Evolutionary conservation across 2,797 vertebrate genomes (phyloP).

Genomic region (Spheniscus humboldti): DNA sequence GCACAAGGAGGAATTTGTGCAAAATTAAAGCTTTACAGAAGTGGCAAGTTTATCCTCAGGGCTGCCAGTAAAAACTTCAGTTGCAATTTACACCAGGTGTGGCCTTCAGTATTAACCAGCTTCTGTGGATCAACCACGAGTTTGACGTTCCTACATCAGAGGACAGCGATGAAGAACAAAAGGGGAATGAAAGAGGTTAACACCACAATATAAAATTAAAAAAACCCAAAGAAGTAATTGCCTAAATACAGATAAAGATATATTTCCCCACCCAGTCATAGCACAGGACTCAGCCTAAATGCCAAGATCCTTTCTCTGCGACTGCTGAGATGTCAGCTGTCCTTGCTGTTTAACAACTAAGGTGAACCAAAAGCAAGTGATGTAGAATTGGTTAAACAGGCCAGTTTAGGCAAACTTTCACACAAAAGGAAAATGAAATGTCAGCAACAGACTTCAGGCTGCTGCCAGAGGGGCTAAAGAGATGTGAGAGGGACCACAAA

Average conservation of each 20-base stretch:
- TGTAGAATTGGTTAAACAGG: neutral
- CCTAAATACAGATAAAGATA: neutral
- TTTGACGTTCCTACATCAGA: neutral
- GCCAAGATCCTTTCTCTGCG: neutral
- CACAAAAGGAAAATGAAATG: neutral
- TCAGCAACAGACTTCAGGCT: neutral
- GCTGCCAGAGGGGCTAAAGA: neutral
- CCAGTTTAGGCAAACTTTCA: neutral
- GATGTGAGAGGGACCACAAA: neutral
- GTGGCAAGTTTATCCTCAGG: neutral
- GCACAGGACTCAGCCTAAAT: neutral
- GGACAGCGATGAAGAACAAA: neutral
- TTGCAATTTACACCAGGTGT: neutral
- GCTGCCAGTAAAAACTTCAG: neutral
- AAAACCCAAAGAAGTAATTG: neutral
- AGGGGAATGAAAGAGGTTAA: neutral
- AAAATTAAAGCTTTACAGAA: neutral
- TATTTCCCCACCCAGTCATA: neutral
- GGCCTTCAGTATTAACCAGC: neutral
- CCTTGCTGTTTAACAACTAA: neutral
- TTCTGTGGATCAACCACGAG: neutral
- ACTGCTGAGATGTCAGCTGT: neutral
- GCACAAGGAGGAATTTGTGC: neutral
- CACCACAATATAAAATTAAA: neutral
- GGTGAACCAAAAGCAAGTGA: neutral